Evolutionary conservation across 1,140 invertebrate genomes (phyloP).

Genomic region (Batillaria attramentaria): DNA sequence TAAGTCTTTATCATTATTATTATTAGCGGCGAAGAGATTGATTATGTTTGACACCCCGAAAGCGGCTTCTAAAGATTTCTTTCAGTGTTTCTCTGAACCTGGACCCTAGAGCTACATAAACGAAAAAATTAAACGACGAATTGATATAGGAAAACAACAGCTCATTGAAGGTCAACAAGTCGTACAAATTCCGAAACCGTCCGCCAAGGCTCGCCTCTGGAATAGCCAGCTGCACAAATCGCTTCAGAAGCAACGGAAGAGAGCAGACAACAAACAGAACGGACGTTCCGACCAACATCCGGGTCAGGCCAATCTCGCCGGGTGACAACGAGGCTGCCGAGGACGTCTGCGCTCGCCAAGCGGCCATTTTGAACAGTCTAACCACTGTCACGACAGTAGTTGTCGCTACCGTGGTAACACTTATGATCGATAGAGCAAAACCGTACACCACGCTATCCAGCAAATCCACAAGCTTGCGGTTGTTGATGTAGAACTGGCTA

Average conservation of each 20-base stretch:
- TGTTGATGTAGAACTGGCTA: neutral
- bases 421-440: neutral
- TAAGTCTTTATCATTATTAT: no score
- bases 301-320: neutral
- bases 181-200: neutral
- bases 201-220: neutral
- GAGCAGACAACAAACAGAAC: neutral
- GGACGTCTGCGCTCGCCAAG: neutral
- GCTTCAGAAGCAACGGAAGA: neutral
- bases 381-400: neutral
- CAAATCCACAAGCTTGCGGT: neutral
- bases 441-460: neutral
- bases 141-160: neutral
- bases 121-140: neutral
- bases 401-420: neutral
- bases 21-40: no score
- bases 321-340: neutral
- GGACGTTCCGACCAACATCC: slow-evolving; percentile 1
- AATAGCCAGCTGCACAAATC: neutral
- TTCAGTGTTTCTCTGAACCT: neutral
- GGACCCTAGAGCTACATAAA: neutral
- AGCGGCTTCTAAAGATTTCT: no score
- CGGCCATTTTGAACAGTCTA: neutral
- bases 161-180: neutral
- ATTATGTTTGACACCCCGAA: no score